A percentile compares a stretch with the other conserved stretches of the same genome.
Evolutionary conservation across 2,888 invertebrate species (phyloP).

Genomic region (Halictus quadricinctus): DNA sequence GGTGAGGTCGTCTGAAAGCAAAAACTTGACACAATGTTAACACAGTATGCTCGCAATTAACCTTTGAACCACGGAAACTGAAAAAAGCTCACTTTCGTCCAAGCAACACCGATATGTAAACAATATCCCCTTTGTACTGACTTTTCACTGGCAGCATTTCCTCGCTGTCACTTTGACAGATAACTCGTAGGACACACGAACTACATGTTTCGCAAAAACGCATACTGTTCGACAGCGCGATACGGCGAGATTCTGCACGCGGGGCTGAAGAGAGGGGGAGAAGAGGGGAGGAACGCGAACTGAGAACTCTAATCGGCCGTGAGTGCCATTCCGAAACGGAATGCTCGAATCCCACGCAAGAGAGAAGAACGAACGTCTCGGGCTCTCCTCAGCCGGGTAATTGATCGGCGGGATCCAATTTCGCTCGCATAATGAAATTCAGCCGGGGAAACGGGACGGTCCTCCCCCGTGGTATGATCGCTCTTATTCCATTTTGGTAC

Average conservation of each 20-base stretch:
- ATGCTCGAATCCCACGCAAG: constrained; percentile 6
- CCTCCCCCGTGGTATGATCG: constrained; percentile 54
- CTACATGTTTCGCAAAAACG: neutral
- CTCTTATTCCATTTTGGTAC: constrained; percentile 56
- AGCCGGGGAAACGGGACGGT: constrained; percentile 53
- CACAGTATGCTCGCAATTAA: neutral
- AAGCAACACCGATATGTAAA: neutral
- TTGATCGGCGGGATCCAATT: constrained; percentile 76
- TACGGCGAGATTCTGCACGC: constrained; percentile 41
- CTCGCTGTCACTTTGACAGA: too few species aligned
- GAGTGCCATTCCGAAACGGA: constrained; percentile 49
- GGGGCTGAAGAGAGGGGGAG: neutral
- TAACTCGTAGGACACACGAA: too few species aligned
- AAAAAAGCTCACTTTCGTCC: neutral
- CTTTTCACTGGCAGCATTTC: too few species aligned
- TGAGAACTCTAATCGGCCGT: constrained; percentile 59
- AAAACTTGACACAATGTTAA: neutral
- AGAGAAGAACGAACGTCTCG: constrained; percentile 34
- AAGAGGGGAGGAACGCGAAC: constrained; percentile 15
- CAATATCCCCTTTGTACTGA: neutral
- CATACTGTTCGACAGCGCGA: neutral
- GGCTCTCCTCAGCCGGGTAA: constrained; percentile 68
- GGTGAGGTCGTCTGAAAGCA: neutral
- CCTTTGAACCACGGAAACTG: neutral
- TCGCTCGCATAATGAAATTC: constrained; percentile 74